phyloP scores from a whole-genome alignment of 2,888 invertebrate genomes.

The Cecidostiba fungosa region DNA sequence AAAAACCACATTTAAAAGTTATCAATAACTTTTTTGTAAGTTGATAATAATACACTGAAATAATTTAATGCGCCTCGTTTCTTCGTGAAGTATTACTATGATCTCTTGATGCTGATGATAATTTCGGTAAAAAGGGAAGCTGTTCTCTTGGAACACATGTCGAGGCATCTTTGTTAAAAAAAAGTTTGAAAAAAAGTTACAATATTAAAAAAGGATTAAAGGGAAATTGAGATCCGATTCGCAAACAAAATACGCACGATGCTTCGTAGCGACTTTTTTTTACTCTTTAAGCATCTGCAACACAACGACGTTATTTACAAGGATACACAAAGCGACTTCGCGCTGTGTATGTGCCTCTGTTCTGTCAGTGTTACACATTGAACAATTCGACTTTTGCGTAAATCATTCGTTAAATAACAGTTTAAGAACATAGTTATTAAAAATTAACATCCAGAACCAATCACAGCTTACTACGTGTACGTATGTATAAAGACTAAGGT shows the following conservation, averaged over 20 bases:
- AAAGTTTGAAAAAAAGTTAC: constrained; percentile 54
- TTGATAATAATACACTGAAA: constrained; percentile 63
- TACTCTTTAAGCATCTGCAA: constrained; percentile 73
- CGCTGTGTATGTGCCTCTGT: constrained; percentile 67
- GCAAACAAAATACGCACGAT: constrained; percentile 67
- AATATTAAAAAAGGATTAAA: constrained; percentile 62
- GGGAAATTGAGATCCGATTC: constrained; percentile 64
- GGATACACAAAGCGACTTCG: constrained; percentile 68
- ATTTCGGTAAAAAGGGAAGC: constrained; percentile 56
- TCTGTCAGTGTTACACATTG: constrained; percentile 66
- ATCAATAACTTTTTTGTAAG: constrained; percentile 63
- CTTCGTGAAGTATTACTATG: constrained; percentile 52
- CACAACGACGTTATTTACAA: constrained; percentile 74
- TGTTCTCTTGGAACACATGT: constrained; percentile 52
- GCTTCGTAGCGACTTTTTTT: constrained; percentile 71
- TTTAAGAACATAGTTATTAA: constrained; percentile 68
- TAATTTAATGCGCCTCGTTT: constrained; percentile 62
- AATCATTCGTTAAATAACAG: constrained; percentile 68
- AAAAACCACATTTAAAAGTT: constrained; percentile 62
- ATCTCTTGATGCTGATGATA: constrained; percentile 47
- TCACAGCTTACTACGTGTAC: constrained; percentile 73
- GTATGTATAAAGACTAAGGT: constrained; percentile 65
- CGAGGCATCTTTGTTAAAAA: constrained; percentile 56
- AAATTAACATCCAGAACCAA: constrained; percentile 72
- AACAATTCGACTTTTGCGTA: constrained; percentile 65